These are phyloP conservation scores for Asteroscopus sphinx DNA, from an alignment of 2,888 invertebrate species.

Conservation along the genomic window DNA sequence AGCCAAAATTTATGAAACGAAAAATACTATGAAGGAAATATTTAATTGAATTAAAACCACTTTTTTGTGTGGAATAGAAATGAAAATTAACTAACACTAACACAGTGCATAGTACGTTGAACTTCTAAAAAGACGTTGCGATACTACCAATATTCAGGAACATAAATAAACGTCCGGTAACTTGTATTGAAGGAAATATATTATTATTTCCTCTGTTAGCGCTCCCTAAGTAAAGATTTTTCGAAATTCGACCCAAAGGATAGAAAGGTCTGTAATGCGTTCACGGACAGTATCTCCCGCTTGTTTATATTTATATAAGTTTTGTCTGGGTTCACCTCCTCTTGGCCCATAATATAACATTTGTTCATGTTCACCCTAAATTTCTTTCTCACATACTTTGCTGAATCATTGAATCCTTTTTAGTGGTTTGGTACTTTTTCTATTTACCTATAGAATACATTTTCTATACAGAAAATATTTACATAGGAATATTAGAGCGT, in stretches of 20 bases:
- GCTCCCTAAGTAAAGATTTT: conserved; percentile 52
- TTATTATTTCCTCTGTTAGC: conserved; percentile 40
- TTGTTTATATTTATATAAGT: conserved; percentile 54
- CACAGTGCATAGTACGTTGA: neutral
- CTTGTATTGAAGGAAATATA: conserved; percentile 21
- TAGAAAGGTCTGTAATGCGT: conserved; percentile 57
- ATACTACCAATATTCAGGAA: conserved; percentile 7
- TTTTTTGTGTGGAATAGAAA: no score
- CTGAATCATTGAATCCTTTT: conserved; percentile 51
- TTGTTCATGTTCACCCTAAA: conserved; percentile 48
- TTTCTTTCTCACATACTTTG: conserved; percentile 46
- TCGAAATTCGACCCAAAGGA: conserved; percentile 54
- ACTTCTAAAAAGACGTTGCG: neutral
- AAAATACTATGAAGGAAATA: no score
- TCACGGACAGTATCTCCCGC: conserved; percentile 43
- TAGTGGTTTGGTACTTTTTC: conserved; percentile 11
- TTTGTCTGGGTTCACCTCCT: conserved; percentile 38
- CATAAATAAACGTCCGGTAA: conserved; percentile 8
- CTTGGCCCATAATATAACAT: conserved; percentile 47
- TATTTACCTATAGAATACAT: no score
- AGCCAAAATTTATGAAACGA: no score
- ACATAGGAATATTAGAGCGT: no score
- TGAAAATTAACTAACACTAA: neutral
- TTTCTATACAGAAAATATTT: neutral
- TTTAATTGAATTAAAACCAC: no score